A percentile compares a stretch with the other conserved stretches of the same genome.
Conservation (phyloP, 2,888 invertebrate species). For the Agriopis aurantiaria region DNA sequence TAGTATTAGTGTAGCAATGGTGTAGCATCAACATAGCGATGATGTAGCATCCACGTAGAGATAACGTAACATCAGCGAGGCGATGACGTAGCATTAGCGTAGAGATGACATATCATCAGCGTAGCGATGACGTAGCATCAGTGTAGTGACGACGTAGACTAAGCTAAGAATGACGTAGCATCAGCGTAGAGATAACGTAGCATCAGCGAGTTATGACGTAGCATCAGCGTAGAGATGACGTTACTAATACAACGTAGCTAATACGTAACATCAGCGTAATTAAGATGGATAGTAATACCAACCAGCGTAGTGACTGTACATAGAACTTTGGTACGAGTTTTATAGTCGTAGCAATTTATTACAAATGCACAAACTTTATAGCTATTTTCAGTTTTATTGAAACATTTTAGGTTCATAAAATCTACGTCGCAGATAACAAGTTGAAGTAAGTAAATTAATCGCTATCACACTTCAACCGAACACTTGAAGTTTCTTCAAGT, state of each 20-base stretch:
- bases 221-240: too few relatives aligned
- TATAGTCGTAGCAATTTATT: too few relatives aligned
- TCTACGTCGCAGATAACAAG: constrained; percentile 22
- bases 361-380: not conserved
- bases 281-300: too few relatives aligned
- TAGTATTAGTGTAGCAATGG: not conserved
- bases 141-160: too few relatives aligned
- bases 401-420: constrained; percentile 11
- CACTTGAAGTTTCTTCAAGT: constrained; percentile 30
- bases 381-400: not conserved
- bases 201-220: too few relatives aligned
- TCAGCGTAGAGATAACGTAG: too few relatives aligned
- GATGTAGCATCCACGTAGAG: not conserved
- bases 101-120: not conserved
- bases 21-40: not conserved
- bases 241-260: too few relatives aligned
- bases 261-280: too few relatives aligned
- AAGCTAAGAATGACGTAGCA: too few relatives aligned
- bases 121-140: not conserved
- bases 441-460: constrained; percentile 22
- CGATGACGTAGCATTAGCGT: not conserved
- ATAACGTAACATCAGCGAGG: not conserved
- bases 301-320: too few relatives aligned
- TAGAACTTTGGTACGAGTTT: too few relatives aligned
- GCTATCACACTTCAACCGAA: constrained; percentile 30